These are phyloP conservation scores for Cyanoderma ruficeps DNA, from an alignment of 2,113 vertebrate species.

Conservation along the genomic window DNA sequence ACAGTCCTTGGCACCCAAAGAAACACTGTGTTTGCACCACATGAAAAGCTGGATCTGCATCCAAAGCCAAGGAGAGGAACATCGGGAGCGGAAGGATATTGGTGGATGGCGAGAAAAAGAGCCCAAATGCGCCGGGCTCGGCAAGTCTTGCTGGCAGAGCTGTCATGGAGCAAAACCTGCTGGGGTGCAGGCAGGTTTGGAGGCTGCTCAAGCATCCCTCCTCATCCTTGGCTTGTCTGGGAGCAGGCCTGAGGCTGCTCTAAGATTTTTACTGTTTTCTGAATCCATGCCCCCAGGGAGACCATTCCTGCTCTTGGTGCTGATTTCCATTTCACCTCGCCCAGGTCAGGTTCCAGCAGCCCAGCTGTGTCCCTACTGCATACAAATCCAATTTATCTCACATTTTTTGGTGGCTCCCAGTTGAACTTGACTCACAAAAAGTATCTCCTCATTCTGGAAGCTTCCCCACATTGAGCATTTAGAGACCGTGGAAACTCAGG, in stretches of 20 bases:
- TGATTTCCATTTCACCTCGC: accelerated
- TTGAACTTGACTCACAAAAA: neutral
- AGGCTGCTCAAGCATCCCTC: neutral
- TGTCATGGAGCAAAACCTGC: accelerated
- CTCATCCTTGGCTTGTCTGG: neutral
- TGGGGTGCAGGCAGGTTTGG: neutral
- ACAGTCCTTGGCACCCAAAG: constrained; percentile 49
- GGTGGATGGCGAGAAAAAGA: neutral
- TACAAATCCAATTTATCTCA: neutral
- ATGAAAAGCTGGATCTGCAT: constrained; percentile 12
- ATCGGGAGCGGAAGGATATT: neutral
- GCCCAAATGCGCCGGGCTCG: neutral
- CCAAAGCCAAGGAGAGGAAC: constrained; percentile 10
- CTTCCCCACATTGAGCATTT: neutral
- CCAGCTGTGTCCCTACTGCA: neutral
- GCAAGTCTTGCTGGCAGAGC: neutral
- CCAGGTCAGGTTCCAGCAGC: neutral
- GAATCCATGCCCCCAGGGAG: accelerated
- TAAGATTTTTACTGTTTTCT: neutral
- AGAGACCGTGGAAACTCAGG: accelerated
- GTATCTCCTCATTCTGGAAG: neutral
- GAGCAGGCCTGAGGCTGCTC: neutral
- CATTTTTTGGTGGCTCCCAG: neutral
- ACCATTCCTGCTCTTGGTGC: neutral
- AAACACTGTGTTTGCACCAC: constrained; percentile 28